Evolutionary conservation across 1,140 invertebrate species (phyloP).

Genomic region (Glossosoma conforme): DNA sequence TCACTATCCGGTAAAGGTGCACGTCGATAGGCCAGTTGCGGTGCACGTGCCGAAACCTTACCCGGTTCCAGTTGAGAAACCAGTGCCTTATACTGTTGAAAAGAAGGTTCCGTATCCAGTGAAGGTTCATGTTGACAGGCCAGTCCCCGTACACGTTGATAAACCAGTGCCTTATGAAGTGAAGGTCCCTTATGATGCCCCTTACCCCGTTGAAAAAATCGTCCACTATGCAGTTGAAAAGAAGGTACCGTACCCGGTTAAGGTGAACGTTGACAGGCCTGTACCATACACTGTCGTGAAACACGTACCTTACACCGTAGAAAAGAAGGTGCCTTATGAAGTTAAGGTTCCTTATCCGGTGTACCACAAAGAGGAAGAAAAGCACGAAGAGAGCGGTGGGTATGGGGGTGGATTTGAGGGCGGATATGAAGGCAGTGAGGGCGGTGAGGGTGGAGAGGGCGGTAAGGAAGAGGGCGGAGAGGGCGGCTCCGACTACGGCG

Average conservation of each 20-base stretch:
- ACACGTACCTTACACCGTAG: constrained; percentile 56
- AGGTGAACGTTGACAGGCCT: constrained; percentile 55
- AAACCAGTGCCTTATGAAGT: constrained; percentile 54
- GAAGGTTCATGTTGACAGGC: constrained; percentile 55
- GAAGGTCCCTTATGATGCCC: constrained; percentile 55
- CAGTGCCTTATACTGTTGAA: constrained; percentile 59
- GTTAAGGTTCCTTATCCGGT: constrained; percentile 52
- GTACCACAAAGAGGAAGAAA: constrained; percentile 43
- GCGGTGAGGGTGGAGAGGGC: constrained; percentile 30
- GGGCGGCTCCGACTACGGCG: constrained; percentile 19
- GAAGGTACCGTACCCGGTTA: constrained; percentile 55
- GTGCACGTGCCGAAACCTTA: constrained; percentile 58
- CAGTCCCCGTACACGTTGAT: constrained; percentile 56
- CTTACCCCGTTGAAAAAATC: constrained; percentile 54
- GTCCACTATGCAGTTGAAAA: constrained; percentile 57
- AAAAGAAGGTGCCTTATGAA: constrained; percentile 55
- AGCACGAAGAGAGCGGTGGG: constrained; percentile 35
- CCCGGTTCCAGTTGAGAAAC: constrained; percentile 54
- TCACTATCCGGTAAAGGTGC: constrained; percentile 67
- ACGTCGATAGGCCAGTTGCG: constrained; percentile 59
- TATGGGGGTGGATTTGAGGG: constrained; percentile 33
- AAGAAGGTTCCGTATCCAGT: constrained; percentile 58
- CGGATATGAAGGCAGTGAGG: constrained; percentile 33
- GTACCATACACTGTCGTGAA: constrained; percentile 58
- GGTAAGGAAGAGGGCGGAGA: constrained; percentile 27